Evolutionary conservation across 2,888 invertebrate species (phyloP), one percentile per base, ranked within the genome.

Genomic region (Drosophila koepferae): DNA sequence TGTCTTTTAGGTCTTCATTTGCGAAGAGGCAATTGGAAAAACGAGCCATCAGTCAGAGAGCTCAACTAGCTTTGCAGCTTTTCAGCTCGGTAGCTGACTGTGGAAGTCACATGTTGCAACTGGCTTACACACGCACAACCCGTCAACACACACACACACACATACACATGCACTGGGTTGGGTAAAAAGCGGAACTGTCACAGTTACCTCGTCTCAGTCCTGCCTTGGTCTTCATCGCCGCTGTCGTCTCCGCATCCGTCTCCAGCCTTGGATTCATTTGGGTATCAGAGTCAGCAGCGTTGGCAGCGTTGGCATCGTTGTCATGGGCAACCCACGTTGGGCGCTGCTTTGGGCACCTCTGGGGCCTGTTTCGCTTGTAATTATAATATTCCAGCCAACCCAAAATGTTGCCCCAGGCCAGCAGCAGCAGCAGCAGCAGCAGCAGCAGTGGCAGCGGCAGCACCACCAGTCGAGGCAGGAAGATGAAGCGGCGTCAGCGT

Each of bases 311-410:
- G 46, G 38, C 71, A 51, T 61, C 72, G 77, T 60, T 73, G 78
- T 78, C 79, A 77, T 68, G 82, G 78, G 68, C 78, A 80, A 69
- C 81, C 67, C 62, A 49, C 23, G 66, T 43, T 67, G 63, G 49
- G 49, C 54, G 70, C 70, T 63, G 75, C 56, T 67, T 56, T 60
- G 43, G 75, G 74, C 80, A 80, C 80, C 89, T 82, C 71, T 75
- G 90, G 86, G 86, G 86, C 86, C 89, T 90, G 89, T 83, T 87
- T 87, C 86, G 90, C 86, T 90, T 90, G 86, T 87, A 87, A 87
- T 87, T 87, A 87, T 87, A 87, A 87, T 87, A 87, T 87, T 87
- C 86, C 90, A 87, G 81, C 86, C 86, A 87, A 89, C 86, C 86
- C 90, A 88, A 90, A 87, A 87, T 76, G 68, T 77, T 59, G 86